phyloP scores from a whole-genome alignment of 2,888 invertebrate genomes.

The Scaptomyza flava region DNA sequence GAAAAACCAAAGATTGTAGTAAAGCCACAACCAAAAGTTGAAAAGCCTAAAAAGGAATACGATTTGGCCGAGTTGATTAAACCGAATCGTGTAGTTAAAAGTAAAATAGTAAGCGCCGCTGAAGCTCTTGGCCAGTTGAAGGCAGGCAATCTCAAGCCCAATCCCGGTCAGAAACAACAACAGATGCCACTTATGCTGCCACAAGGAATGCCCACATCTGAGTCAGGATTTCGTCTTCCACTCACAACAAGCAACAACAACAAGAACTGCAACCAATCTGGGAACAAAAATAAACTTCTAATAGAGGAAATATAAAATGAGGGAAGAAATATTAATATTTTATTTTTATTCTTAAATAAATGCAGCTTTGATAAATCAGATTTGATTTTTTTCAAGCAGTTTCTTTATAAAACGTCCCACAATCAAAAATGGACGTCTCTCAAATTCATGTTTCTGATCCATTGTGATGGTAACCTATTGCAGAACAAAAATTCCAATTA shows the following conservation, averaged over 20 bases:
- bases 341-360: not conserved
- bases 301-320: slow-evolving; percentile 50
- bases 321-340: not conserved
- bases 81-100: slow-evolving; percentile 82
- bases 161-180: slow-evolving; percentile 6
- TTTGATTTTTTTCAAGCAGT: slow-evolving; percentile 18
- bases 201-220: slow-evolving; percentile 12
- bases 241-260: slow-evolving; percentile 4
- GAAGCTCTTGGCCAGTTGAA: slow-evolving; percentile 65
- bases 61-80: slow-evolving; percentile 82
- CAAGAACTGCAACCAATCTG: slow-evolving; percentile 3
- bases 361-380: not conserved
- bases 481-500: not conserved
- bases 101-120: slow-evolving; percentile 76
- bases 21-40: slow-evolving; percentile 6
- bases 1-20: slow-evolving; percentile 7
- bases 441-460: slow-evolving; percentile 86
- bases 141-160: not conserved
- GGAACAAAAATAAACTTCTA: slow-evolving; percentile 47
- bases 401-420: slow-evolving; percentile 88
- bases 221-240: slow-evolving; percentile 46
- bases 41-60: slow-evolving; percentile 60
- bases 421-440: slow-evolving; percentile 87
- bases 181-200: slow-evolving; percentile 28
- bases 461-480: slow-evolving; percentile 83